Evolutionary conservation across 1,140 invertebrate species (phyloP).

Genomic region (Trichomalopsis sarcophagae): DNA sequence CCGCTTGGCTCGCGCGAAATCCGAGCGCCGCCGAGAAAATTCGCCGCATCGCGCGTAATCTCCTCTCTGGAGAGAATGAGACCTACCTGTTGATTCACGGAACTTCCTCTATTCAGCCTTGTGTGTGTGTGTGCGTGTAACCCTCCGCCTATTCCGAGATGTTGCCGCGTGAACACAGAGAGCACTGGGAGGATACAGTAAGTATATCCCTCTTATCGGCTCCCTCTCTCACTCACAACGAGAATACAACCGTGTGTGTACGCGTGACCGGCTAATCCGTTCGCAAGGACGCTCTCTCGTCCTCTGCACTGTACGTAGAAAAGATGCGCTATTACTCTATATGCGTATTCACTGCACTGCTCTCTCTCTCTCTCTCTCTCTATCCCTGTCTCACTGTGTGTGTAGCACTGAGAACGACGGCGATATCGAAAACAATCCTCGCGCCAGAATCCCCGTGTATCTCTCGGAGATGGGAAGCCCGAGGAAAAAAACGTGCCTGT

Average conservation of each 20-base stretch:
- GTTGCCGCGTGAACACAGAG: no score
- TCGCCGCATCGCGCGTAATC: neutral
- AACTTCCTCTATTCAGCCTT: conserved; percentile 7
- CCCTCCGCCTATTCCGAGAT: neutral
- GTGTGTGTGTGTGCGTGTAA: neutral
- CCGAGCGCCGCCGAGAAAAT: neutral
- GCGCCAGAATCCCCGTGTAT: neutral
- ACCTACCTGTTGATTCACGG: conserved; percentile 34
- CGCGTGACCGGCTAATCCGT: neutral
- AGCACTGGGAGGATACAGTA: neutral
- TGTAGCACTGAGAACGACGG: neutral
- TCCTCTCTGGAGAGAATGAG: neutral
- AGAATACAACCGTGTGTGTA: neutral
- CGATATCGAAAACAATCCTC: neutral
- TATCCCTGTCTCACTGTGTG: no score
- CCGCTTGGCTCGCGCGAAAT: neutral
- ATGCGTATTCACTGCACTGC: neutral
- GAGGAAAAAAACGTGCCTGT: neutral
- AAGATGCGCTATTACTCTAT: no score
- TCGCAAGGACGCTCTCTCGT: neutral
- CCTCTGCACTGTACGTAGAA: neutral
- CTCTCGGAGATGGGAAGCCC: neutral
- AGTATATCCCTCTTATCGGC: neutral
- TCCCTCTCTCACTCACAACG: neutral
- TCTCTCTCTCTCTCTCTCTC: neutral